A percentile compares a stretch with the other conserved stretches of the same genome.
phyloP scores from a whole-genome alignment of 2,888 invertebrate species.

The Drosophila kuntzei region DNA sequence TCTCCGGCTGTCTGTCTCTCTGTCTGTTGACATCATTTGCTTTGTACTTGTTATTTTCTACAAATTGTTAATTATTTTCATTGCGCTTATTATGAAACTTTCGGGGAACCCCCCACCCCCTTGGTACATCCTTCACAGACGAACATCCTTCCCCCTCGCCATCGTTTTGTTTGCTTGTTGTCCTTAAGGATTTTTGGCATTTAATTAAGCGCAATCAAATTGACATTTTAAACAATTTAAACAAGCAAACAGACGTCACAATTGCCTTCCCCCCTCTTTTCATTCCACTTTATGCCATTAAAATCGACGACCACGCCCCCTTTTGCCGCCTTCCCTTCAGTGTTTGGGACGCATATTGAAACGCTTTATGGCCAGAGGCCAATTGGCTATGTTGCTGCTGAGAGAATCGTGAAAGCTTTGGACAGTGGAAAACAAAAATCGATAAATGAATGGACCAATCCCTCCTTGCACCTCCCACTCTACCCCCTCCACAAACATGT shows the following conservation, averaged over 20 bases:
- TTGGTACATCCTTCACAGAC: background rate
- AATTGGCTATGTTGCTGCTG: slow-evolving; percentile 49
- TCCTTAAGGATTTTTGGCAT: slow-evolving; percentile 78
- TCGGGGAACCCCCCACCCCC: slow-evolving; percentile 6
- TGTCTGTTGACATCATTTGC: slow-evolving; percentile 57
- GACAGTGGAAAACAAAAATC: slow-evolving; percentile 51
- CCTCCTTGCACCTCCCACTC: background rate
- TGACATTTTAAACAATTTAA: slow-evolving; percentile 83
- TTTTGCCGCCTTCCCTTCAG: slow-evolving; percentile 29
- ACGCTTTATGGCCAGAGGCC: slow-evolving; percentile 78
- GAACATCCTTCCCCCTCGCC: background rate
- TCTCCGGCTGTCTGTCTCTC: slow-evolving; percentile 5
- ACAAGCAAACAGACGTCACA: slow-evolving; percentile 68
- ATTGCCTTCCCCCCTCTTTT: slow-evolving; percentile 26
- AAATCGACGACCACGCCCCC: slow-evolving; percentile 22
- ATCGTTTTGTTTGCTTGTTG: slow-evolving; percentile 46
- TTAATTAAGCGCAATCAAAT: slow-evolving; percentile 82
- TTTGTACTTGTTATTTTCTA: slow-evolving; percentile 69
- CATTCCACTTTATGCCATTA: slow-evolving; percentile 1
- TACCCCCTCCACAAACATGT: slow-evolving; percentile 12
- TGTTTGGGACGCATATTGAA: slow-evolving; percentile 70
- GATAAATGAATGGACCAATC: slow-evolving; percentile 49
- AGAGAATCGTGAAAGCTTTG: slow-evolving; percentile 22
- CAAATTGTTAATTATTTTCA: slow-evolving; percentile 81
- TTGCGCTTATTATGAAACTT: slow-evolving; percentile 77